Evolutionary conservation across 2,797 vertebrate genomes (phyloP).

Genomic region (Leptatherina wallacei): DNA sequence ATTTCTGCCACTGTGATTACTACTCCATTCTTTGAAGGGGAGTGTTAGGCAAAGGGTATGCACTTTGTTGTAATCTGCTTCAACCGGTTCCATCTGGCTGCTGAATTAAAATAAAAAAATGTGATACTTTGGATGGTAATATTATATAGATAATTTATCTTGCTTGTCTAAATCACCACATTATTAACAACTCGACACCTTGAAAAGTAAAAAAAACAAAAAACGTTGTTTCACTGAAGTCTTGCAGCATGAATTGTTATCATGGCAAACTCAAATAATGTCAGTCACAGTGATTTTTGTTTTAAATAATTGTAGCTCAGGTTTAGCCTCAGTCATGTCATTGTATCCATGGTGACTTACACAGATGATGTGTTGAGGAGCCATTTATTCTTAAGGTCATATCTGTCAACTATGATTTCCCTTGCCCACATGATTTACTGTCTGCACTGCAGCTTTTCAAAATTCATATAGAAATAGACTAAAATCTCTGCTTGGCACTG

Average conservation of each 20-base stretch:
- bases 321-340: conserved; percentile 44
- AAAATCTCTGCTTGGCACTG: not conserved
- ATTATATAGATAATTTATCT: no score
- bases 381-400: conserved; percentile 53
- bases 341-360: conserved; percentile 58
- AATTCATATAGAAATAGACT: conserved; percentile 1
- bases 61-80: no score
- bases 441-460: conserved; percentile 28
- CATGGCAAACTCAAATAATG: not conserved
- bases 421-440: conserved; percentile 43
- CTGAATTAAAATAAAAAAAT: no score
- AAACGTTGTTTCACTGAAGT: no score
- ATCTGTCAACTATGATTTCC: conserved; percentile 44
- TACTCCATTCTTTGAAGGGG: not conserved
- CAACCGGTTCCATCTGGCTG: no score
- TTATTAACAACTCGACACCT: not conserved
- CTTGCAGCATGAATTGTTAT: not conserved
- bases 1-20: not conserved
- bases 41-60: not conserved
- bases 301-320: conserved; percentile 36
- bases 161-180: no score
- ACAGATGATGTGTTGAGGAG: conserved; percentile 39
- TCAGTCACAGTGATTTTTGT: conserved; percentile 30
- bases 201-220: conserved; percentile 14
- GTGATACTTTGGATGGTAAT: no score